phyloP scores from a whole-genome alignment of 2,113 vertebrate species.

The Paradoxurus hermaphroditus region DNA sequence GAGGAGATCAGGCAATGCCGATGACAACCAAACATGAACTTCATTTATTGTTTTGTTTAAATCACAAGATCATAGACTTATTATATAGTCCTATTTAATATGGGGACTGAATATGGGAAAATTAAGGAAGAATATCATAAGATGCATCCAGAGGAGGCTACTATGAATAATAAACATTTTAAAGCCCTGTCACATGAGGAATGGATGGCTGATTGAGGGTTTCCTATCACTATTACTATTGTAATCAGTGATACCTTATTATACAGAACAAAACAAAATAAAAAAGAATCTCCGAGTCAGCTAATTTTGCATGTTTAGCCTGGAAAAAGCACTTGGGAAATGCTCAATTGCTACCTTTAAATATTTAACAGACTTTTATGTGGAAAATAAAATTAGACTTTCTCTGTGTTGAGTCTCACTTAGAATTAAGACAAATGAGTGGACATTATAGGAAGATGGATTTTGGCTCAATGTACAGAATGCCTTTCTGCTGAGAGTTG shows the following conservation, averaged over 20 bases:
- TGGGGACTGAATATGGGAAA: neutral
- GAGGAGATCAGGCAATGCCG: neutral
- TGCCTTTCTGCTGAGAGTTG: neutral
- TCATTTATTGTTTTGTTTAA: neutral
- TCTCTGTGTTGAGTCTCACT: constrained; percentile 20
- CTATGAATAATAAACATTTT: neutral
- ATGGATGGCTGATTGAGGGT: neutral
- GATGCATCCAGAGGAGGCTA: neutral
- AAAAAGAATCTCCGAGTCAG: neutral
- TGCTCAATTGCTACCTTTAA: constrained; percentile 35
- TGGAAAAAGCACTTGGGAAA: constrained; percentile 27
- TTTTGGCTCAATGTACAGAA: neutral
- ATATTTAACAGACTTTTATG: constrained; percentile 55
- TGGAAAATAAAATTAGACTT: constrained; percentile 50
- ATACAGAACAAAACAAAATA: neutral
- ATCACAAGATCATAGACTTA: neutral
- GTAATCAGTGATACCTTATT: neutral
- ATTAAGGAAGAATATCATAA: neutral
- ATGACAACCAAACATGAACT: neutral
- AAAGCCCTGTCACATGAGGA: neutral
- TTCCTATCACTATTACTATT: neutral
- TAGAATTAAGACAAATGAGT: constrained; percentile 33
- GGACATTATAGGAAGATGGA: neutral
- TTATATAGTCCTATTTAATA: neutral
- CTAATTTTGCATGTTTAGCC: constrained; percentile 30